Conservation (phyloP, 2,888 invertebrate genomes). For the Vesta saturnalis region DNA sequence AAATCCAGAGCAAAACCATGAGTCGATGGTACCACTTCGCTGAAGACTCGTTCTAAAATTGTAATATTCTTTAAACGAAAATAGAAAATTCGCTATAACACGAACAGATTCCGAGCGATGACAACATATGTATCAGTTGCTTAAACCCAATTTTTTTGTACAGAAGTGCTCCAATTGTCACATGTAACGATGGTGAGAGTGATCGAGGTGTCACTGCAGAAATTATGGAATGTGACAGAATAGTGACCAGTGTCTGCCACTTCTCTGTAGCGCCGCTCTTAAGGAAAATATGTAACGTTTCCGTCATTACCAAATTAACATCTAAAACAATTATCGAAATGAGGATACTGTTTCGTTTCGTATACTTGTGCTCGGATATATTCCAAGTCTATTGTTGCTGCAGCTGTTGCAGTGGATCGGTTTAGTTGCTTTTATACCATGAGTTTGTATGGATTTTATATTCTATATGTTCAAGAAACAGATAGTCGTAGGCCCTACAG, state of each 20-base stretch:
- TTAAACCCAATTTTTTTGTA: constrained; percentile 1
- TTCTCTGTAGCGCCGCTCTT: background rate
- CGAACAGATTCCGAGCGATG: background rate
- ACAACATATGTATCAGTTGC: background rate
- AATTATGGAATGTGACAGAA: background rate
- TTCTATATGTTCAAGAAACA: background rate
- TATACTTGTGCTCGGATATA: background rate
- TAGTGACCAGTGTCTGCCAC: background rate
- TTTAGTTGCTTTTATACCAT: background rate
- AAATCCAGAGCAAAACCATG: background rate
- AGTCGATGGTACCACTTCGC: background rate
- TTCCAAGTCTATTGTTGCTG: background rate
- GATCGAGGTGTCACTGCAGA: background rate
- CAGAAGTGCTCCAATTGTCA: too few species aligned
- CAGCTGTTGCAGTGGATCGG: background rate
- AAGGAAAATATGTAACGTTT: background rate
- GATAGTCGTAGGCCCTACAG: background rate
- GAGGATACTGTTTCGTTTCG: too few species aligned
- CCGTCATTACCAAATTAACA: background rate
- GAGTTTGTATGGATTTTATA: background rate
- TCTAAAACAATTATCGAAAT: background rate
- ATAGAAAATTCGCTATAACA: background rate
- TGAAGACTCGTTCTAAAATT: background rate
- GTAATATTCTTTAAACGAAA: background rate
- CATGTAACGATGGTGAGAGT: background rate